These are phyloP conservation scores for Campoletis raptor DNA, from an alignment of 2,888 invertebrate genomes.

Conservation along the genomic window DNA sequence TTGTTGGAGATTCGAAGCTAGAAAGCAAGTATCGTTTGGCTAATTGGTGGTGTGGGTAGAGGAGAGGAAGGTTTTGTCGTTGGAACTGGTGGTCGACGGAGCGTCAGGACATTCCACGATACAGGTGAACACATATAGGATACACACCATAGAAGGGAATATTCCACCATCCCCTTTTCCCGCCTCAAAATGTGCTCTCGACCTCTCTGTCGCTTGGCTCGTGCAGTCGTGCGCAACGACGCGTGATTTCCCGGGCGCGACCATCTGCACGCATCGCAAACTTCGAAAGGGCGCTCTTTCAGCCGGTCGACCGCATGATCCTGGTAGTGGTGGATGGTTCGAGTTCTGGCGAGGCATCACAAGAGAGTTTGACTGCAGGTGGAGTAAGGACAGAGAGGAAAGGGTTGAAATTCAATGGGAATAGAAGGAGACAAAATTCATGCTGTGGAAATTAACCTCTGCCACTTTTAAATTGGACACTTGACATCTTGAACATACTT, in stretches of 20 bases:
- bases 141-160: background rate
- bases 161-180: conserved; percentile 4
- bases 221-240: conserved; percentile 81
- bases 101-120: conserved; percentile 32
- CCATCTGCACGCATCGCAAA: conserved; percentile 82
- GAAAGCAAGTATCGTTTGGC: conserved; percentile 77
- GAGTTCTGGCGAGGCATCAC: conserved; percentile 38
- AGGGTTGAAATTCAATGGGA: conserved; percentile 14
- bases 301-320: conserved; percentile 69
- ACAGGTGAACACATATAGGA: conserved; percentile 38
- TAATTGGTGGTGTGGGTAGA: conserved; percentile 78
- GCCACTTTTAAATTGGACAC: background rate
- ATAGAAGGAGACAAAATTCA: background rate
- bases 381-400: background rate
- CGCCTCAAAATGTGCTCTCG: conserved; percentile 26
- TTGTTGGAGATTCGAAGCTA: conserved; percentile 55
- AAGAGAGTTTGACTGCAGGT: background rate
- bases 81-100: conserved; percentile 61
- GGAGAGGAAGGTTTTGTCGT: conserved; percentile 78
- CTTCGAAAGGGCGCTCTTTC: conserved; percentile 82
- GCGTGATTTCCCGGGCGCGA: conserved; percentile 82
- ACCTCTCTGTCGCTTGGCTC: conserved; percentile 65
- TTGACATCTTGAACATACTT: conserved; percentile 19
- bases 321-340: conserved; percentile 47
- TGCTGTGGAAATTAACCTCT: conserved; percentile 24